A percentile compares a stretch with the other conserved stretches of the same genome.
phyloP scores from a whole-genome alignment of 2,888 invertebrate genomes.

The Plebejus argus region DNA sequence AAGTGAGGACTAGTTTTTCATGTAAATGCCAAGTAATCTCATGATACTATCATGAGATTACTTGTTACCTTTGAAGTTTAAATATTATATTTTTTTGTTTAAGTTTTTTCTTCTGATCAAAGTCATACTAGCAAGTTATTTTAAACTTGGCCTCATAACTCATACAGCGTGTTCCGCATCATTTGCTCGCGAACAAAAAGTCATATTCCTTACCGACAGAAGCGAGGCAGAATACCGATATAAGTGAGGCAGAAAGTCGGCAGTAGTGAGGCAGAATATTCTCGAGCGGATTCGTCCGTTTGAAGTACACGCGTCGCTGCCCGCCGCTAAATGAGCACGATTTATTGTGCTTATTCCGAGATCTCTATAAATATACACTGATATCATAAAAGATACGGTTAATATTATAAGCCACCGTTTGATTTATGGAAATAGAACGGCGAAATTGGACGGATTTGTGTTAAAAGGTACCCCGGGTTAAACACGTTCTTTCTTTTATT shows the following conservation, averaged over 20 bases:
- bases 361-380: constrained; percentile 4
- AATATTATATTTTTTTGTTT: too few relatives aligned
- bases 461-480: background rate
- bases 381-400: background rate
- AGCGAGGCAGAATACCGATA: background rate
- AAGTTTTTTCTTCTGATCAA: background rate
- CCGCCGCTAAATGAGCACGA: background rate
- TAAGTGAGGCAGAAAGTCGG: background rate
- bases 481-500: background rate
- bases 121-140: background rate
- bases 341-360: constrained; percentile 16
- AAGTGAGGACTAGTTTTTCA: background rate
- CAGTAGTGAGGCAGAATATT: background rate
- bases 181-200: background rate
- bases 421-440: background rate
- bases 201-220: background rate
- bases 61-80: too few relatives aligned
- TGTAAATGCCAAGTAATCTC: background rate
- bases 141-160: background rate
- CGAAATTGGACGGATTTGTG: background rate
- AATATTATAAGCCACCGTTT: background rate
- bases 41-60: too few relatives aligned
- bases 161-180: background rate
- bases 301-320: constrained; percentile 12
- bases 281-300: constrained; percentile 5